Evolutionary conservation across 2,888 invertebrate genomes (phyloP), one percentile per base, ranked within the genome.

Genomic region (Molorchus minor): DNA sequence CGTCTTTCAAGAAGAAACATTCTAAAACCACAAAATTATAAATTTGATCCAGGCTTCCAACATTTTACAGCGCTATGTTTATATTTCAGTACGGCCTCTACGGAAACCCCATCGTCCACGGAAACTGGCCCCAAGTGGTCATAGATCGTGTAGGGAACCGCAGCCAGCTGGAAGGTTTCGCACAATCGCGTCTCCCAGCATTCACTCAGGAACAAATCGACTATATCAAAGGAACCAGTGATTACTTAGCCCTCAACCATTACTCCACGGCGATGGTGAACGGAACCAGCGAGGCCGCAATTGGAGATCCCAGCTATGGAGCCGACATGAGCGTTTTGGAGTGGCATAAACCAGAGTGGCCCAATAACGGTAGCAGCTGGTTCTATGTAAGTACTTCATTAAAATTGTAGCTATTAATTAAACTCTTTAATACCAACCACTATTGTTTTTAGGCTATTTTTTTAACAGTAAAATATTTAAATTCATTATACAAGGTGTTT

Each of bases 201-300:
- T 88, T 89, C 70, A 86, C 85, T 0, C 16, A 70, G 0, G 81
- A 85, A 20, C 89, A 91, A 80, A 80, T 89, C 2, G 74, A 80
- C 8, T 79, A 81, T 52, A 85, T 92, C 25, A 79, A 78, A 16
- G 87, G 84, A 0, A 86, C 90, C 0, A 82, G 83, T 1, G 92
- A 93, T n/a, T 75, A 91, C 77, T 82, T 93, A 51, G 92, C 90
- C 0, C 75, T 93, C 3, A 93, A 93, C 75, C 85, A 88, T 58
- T 94, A 93, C 73, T 88, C 90, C 0, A 84, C 87, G 0, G 79
- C 81, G 64, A 68, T 87, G 70, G 82, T 80, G 83, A 46, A 45
- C 13, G 60, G 53, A 13, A 46, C 56, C 10, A 25, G 10, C 0
- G 64, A 61, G 12, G 44, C 43, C 3, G 49, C 57, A 4, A 56